Base-by-base conservation (phyloP, 2,113 vertebrate species). In the Xenus cinereus region DNA sequence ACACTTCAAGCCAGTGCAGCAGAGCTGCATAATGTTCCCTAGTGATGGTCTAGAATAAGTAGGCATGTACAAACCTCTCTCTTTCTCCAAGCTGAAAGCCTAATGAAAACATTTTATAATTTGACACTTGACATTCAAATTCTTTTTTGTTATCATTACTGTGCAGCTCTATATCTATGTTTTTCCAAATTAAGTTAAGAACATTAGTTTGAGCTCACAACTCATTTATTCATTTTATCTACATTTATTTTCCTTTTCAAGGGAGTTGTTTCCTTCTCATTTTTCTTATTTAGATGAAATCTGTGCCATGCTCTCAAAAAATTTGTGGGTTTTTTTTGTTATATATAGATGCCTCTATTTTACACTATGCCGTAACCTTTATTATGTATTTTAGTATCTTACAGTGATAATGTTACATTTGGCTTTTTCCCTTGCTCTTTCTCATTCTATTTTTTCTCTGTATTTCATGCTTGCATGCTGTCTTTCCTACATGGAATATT, bases 311-410 rank as follows among this genome's bases (percentile, higher is more conserved):
- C 3, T 76, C 8, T 80, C 30, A 60, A 30, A 79, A 85, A 67
- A 50, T 32, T 7, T 54, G 2, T 15, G 6, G 0, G 0, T 6
- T 6, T 53, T 45, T 76, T 73, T 18, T 53, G 5, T 33, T 71
- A 10, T 24, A 39, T n/a, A 74, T 21, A 41, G 9, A 2, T 60
- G 10, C 17, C 9, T 64, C 35, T 64, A 11, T 80, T 97, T 94
- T 84, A 69, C 53, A 63, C 11, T 32, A 8, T 1, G 2, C 59
- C 54, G 39, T 68, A 73, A n/a, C 8, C 3, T 69, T 51, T n/a
- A 33, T 64, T 51, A 39, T 19, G 16, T 37, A 92, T 92, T 92
- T 71, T 24, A 37, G 19, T 32, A 35, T 30, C 8, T 79, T 68
- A 28, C 10, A 64, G 13, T 39, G 11, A 45, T 27, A 75, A 51